Conservation (phyloP, 2,888 invertebrate genomes). For the Acholoe squamosa region DNA sequence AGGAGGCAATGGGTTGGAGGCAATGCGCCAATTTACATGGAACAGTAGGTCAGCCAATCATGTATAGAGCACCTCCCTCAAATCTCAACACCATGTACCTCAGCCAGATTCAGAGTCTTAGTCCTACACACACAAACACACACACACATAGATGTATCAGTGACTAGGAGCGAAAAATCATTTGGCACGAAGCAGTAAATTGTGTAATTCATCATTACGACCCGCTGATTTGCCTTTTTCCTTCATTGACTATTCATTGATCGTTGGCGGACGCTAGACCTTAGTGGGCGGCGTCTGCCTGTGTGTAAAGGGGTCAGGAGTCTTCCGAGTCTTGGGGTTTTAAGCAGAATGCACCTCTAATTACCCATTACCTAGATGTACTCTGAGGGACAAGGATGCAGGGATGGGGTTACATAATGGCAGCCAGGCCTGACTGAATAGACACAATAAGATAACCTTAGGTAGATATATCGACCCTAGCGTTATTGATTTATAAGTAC, state of each 20-base stretch:
- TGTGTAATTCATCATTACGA: conserved; percentile 15
- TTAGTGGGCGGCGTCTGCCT: no score
- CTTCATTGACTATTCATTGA: conserved; percentile 5
- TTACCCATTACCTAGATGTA: not conserved
- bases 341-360: not conserved
- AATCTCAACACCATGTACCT: no score
- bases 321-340: not conserved
- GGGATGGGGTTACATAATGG: not conserved
- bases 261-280: not conserved
- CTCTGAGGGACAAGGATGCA: no score
- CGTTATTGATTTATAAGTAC: not conserved
- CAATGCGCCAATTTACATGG: no score
- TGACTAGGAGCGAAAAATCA: no score
- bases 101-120: no score
- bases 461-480: not conserved
- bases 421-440: not conserved
- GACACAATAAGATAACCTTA: conserved; percentile 20
- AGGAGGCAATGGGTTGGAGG: no score
- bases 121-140: no score
- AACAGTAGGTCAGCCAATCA: no score
- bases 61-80: no score
- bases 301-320: not conserved
- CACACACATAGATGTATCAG: no score
- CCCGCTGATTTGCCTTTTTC: not conserved
- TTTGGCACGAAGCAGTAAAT: not conserved